Base-by-base conservation (phyloP, 2,113 vertebrate genomes). In the Pomatostomus ruficeps region DNA sequence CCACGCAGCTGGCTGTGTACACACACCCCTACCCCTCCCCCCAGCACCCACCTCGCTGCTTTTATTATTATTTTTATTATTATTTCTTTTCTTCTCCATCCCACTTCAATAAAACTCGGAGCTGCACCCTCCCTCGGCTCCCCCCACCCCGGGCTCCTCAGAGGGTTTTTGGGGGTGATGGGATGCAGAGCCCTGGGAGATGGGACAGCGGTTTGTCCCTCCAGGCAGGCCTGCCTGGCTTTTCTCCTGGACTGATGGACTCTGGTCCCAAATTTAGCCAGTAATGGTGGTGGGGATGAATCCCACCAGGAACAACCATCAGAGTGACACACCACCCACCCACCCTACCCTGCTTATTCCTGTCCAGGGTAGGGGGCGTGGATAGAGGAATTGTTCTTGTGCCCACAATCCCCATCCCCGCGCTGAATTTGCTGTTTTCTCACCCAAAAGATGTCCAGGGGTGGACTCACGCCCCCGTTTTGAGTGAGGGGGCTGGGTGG, bases 1-100 rank as follows among this genome's bases (percentile, higher is more conserved):
- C 48, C 84, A 81, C 91, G 49, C 94, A 93, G 88, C 94, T 91
- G 91, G 91, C 94, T 93, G 88, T 81, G 94, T 93, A 80, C 51
- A 22, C 12, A 21, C 26, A 46, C 9, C 40, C 14, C 20, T 11
- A 0, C 11, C 31, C 26, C 6, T 28, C 5, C 14, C 19, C 6
- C 16, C 57, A 18, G 36, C 11, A 3, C n/a, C 45, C 24, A 23
- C 42, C 11, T 12, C 36, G 33, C 63, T 22, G 24, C 17, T 88
- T 79, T 66, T 52, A 15, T 63, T 67, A 29, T 77, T 91, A 28
- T 81, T 91, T 24, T 91, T 74, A 26, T 52, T 76, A 15, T 46
- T 58, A 8, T 57, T 70, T 35, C 25, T 29, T 23, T 7, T 7
- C 29, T 9, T 21, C 20, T 43, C 45, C 54, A 23, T 55, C 83